These are phyloP conservation scores for Epiperipatus broadwayi DNA, from an alignment of 2,888 invertebrate genomes.

Conservation along the genomic window DNA sequence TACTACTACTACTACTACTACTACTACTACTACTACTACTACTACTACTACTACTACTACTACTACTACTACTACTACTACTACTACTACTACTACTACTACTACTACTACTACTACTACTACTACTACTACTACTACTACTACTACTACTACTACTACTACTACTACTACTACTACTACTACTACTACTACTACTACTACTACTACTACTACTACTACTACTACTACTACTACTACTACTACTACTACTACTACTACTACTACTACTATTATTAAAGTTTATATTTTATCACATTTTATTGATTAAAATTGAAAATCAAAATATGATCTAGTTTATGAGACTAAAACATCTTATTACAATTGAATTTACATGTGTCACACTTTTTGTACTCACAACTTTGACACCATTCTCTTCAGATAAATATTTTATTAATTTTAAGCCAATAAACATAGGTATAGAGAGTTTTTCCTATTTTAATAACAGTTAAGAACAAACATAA, in stretches of 20 bases:
- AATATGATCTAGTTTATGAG: no score
- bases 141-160: background rate
- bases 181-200: constrained; percentile 5
- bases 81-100: constrained; percentile 14
- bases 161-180: background rate
- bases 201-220: constrained; percentile 7
- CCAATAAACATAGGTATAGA: no score
- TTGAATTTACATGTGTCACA: no score
- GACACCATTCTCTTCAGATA: no score
- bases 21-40: constrained; percentile 15
- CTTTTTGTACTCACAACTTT: no score
- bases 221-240: constrained; percentile 7
- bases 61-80: constrained; percentile 15
- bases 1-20: constrained; percentile 13
- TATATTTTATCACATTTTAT: background rate
- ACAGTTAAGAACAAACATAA: no score
- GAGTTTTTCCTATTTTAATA: no score
- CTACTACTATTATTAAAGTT: constrained; percentile 9
- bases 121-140: background rate
- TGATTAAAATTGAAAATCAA: background rate
- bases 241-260: constrained; percentile 11
- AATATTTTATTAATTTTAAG: no score
- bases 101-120: constrained; percentile 15
- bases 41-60: constrained; percentile 13
- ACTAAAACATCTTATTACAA: no score